Percentiles rank a stretch among this genome's conserved stretches.
Evolutionary conservation across 2,113 vertebrate genomes (phyloP).

Genomic region (Carlito syrichta): DNA sequence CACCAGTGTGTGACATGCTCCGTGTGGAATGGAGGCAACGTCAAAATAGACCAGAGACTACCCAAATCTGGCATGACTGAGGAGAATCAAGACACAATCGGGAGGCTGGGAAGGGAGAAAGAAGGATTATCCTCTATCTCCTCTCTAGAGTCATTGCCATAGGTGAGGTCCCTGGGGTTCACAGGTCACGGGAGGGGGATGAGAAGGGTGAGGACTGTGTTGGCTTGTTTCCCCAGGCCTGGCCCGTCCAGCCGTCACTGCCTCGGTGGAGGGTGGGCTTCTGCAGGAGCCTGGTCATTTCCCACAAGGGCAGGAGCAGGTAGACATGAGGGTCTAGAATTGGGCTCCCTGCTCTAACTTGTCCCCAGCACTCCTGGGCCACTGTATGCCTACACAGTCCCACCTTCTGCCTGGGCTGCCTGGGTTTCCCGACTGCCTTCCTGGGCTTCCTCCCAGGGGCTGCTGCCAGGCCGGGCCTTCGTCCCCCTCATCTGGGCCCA

Average conservation of each 20-base stretch:
- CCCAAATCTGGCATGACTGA: not conserved
- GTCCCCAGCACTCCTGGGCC: too few species aligned
- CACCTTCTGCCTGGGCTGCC: not conserved
- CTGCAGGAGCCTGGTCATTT: not conserved
- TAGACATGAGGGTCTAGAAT: not conserved
- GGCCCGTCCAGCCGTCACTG: not conserved
- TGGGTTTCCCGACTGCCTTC: too few species aligned
- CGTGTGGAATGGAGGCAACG: not conserved
- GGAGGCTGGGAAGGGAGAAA: not conserved
- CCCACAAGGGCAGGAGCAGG: not conserved
- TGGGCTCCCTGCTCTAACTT: not conserved
- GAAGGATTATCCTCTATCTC: not conserved
- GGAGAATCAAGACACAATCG: not conserved
- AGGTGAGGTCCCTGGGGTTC: not conserved
- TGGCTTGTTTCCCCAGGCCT: too few species aligned
- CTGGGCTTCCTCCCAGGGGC: not conserved
- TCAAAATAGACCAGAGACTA: not conserved
- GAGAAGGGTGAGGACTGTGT: not conserved
- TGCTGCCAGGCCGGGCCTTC: fast-evolving
- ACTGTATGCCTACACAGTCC: too few species aligned
- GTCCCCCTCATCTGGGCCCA: too few species aligned
- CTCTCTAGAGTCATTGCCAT: not conserved
- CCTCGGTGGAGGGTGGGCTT: not conserved
- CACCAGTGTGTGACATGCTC: fast-evolving
- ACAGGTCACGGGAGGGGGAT: too few species aligned